A percentile compares a stretch with the other conserved stretches of the same genome.
These are phyloP conservation scores for Yponomeuta plumbellus DNA, from an alignment of 2,888 invertebrate genomes.

Conservation along the genomic window DNA sequence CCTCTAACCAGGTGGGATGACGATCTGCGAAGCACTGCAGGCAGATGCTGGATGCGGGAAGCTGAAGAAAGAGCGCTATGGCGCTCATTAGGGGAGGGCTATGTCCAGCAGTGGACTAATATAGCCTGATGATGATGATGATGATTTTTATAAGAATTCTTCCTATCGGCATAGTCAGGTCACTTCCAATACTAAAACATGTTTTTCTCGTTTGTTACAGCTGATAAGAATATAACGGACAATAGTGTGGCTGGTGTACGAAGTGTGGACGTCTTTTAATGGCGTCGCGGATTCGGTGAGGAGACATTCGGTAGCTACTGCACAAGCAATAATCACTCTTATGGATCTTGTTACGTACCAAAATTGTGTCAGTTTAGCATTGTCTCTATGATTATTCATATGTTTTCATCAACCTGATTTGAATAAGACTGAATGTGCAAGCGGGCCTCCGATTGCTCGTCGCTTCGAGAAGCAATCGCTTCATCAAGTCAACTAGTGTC, in stretches of 20 bases:
- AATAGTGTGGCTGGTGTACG: slow-evolving; percentile 55
- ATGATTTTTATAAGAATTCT: no score
- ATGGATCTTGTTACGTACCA: background rate
- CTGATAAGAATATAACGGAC: slow-evolving; percentile 62
- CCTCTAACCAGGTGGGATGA: no score
- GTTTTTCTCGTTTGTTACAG: slow-evolving; percentile 39
- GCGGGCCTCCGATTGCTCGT: slow-evolving; percentile 9
- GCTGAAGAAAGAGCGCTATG: no score
- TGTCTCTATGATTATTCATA: background rate
- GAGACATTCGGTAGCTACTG: slow-evolving; percentile 6
- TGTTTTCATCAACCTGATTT: slow-evolving; percentile 3
- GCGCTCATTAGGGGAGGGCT: no score
- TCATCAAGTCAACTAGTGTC: slow-evolving; percentile 16
- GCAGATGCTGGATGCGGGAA: no score
- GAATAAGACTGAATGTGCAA: slow-evolving; percentile 13
- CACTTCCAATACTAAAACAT: background rate
- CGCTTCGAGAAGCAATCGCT: slow-evolving; percentile 6
- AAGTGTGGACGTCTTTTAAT: slow-evolving; percentile 18
- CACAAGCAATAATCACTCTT: background rate
- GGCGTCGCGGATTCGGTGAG: background rate
- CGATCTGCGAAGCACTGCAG: no score
- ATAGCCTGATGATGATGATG: no score
- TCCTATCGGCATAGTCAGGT: background rate
- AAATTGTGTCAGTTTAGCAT: background rate
- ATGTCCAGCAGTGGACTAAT: no score